A percentile compares a stretch with the other conserved stretches of the same genome.
Evolutionary conservation across 2,888 invertebrate genomes (phyloP).

Genomic region (Macrosiphum euphorbiae): DNA sequence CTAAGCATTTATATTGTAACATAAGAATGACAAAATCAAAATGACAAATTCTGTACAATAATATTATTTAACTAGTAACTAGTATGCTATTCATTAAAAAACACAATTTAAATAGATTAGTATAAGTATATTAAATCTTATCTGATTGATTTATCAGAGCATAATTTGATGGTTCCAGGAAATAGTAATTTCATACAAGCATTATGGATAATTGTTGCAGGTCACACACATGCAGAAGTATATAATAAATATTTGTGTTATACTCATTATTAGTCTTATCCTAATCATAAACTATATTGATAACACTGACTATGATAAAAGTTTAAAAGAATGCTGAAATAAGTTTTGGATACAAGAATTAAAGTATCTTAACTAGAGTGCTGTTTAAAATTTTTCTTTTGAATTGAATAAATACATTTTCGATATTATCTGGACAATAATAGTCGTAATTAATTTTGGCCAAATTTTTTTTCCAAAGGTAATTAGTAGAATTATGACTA

Average conservation of each 20-base stretch:
- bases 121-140: constrained; percentile 46
- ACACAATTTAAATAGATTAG: constrained; percentile 45
- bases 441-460: neutral
- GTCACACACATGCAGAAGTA: constrained; percentile 18
- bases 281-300: constrained; percentile 9
- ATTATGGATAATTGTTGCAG: constrained; percentile 39
- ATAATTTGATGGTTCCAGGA: constrained; percentile 56
- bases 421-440: neutral
- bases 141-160: constrained; percentile 50
- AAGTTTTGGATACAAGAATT: neutral
- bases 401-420: neutral
- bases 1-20: neutral
- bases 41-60: neutral
- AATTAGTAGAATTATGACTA: neutral
- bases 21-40: constrained; percentile 8
- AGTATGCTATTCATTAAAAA: constrained; percentile 44
- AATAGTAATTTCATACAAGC: constrained; percentile 47
- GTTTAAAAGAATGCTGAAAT: neutral
- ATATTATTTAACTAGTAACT: constrained; percentile 47
- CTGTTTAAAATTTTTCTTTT: neutral
- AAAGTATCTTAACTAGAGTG: neutral
- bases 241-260: constrained; percentile 2
- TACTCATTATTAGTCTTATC: neutral
- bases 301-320: constrained; percentile 22
- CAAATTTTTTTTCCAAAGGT: neutral